Evolutionary conservation across 1,140 invertebrate species (phyloP).

Genomic region (Euwallacea fornicatus): DNA sequence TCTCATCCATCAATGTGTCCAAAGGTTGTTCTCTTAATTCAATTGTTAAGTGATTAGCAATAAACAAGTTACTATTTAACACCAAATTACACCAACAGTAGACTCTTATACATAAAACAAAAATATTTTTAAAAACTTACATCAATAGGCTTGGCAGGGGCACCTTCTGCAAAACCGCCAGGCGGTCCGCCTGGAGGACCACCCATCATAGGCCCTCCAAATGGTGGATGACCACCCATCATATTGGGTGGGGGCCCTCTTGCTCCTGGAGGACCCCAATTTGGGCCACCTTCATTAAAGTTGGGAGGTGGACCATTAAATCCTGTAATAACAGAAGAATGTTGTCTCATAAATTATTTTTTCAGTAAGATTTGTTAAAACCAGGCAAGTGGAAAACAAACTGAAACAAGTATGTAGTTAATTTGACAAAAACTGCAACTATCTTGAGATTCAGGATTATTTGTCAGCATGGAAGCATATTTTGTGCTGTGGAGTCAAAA

Average conservation of each 20-base stretch:
- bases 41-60: not conserved
- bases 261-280: conserved; percentile 64
- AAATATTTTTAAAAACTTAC: not conserved
- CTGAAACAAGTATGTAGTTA: too few relatives aligned
- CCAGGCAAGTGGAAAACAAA: not conserved
- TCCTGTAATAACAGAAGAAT: conserved; percentile 18
- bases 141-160: conserved; percentile 53
- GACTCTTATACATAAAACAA: not conserved
- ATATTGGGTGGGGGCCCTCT: conserved; percentile 53
- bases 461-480: too few relatives aligned
- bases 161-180: conserved; percentile 37
- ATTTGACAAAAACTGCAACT: not conserved
- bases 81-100: not conserved
- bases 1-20: too few relatives aligned
- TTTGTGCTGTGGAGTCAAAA: too few relatives aligned
- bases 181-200: conserved; percentile 40
- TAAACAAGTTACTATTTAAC: not conserved
- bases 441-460: not conserved
- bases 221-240: conserved; percentile 44
- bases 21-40: not conserved
- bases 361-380: not conserved
- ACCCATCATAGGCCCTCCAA: conserved; percentile 35
- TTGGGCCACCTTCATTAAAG: conserved; percentile 57
- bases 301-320: conserved; percentile 58
- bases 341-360: not conserved